These are phyloP conservation scores for Calidris pygmaea DNA, from an alignment of 2,113 vertebrate species.

Conservation along the genomic window DNA sequence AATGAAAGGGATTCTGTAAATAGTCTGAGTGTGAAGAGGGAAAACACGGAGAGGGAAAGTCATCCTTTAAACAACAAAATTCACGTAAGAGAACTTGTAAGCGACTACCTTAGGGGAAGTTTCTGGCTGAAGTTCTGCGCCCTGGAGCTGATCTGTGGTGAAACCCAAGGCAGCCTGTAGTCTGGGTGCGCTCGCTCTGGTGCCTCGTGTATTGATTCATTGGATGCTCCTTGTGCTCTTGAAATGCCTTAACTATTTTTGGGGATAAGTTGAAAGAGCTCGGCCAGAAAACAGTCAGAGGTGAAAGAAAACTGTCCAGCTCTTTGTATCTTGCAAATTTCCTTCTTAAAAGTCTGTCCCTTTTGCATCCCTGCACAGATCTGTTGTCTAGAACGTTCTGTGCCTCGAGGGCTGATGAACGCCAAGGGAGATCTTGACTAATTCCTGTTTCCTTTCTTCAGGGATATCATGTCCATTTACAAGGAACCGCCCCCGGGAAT, in stretches of 20 bases:
- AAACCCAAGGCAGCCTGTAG: rapidly evolving
- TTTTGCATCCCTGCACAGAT: neutral
- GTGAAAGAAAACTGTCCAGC: neutral
- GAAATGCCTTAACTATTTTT: rapidly evolving
- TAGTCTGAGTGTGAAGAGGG: neutral
- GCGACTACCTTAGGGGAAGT: neutral
- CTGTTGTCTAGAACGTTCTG: neutral
- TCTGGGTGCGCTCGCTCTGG: neutral
- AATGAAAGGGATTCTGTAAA: neutral
- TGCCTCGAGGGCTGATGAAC: neutral
- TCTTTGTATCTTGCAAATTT: neutral
- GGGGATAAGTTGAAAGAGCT: neutral
- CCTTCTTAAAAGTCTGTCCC: neutral
- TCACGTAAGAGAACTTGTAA: neutral
- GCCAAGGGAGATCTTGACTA: neutral
- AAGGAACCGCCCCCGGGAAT: constrained; percentile 98
- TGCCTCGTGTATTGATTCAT: rapidly evolving
- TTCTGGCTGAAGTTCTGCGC: neutral
- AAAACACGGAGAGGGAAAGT: neutral
- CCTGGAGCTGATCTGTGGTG: neutral
- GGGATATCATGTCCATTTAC: constrained; percentile 99
- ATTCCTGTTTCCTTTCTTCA: constrained; percentile 63
- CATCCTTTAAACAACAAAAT: neutral
- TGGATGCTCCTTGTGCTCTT: neutral
- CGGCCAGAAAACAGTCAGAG: neutral